Conservation (phyloP, 2,797 vertebrate genomes). For the Rhabdomys pumilio region DNA sequence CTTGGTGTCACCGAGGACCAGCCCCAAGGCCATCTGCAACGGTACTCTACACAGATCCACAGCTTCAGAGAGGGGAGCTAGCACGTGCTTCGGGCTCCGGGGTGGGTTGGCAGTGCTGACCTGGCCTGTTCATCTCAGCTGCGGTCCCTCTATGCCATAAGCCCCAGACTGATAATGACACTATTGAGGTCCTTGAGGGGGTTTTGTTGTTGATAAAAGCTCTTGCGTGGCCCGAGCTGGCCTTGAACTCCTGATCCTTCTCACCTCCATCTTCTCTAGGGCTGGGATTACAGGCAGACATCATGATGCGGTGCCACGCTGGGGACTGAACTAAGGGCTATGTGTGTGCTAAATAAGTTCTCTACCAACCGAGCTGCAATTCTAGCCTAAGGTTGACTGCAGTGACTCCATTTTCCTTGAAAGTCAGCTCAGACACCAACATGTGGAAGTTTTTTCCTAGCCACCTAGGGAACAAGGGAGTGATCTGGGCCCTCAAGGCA, state of each 20-base stretch:
- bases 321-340: not conserved
- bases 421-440: not conserved
- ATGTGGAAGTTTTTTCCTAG: not conserved
- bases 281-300: not conserved
- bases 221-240: not conserved
- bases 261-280: not conserved
- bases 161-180: not conserved
- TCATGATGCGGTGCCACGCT: not conserved
- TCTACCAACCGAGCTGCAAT: not conserved
- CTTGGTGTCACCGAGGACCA: conserved; percentile 90
- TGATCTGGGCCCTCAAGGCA: not conserved
- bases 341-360: not conserved
- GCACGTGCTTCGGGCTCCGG: not conserved
- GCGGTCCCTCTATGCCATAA: not conserved
- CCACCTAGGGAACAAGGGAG: not conserved
- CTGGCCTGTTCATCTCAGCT: not conserved
- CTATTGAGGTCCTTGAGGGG: not conserved
- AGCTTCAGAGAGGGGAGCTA: conserved; percentile 92
- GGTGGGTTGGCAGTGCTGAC: not conserved
- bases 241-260: not conserved
- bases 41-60: conserved; percentile 93
- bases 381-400: not conserved
- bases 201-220: not conserved
- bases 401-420: not conserved
- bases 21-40: conserved; percentile 92